Base-by-base conservation (phyloP, 2,113 vertebrate genomes). In the Oncorhynchus gorbuscha region DNA sequence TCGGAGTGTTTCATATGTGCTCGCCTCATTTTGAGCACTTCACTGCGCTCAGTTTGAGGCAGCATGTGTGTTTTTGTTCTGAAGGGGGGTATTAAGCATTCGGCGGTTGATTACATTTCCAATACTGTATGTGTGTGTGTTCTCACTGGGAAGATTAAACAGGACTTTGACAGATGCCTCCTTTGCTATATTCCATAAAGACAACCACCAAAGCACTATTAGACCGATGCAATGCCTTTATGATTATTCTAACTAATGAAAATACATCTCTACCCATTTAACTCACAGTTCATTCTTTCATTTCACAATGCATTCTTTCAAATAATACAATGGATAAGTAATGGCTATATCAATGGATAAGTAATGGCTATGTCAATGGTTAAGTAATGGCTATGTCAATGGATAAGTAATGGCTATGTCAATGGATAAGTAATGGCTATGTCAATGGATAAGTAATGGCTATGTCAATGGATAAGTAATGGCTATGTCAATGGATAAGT, bases 91-190 rank as follows among this genome's bases (percentile, higher is more conserved):
- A 32, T 61, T 73, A 61, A 30, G 61, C 26, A 39, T 26, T 14
- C 5, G 11, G 24, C 28, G 30, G 49, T 80, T 74, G 64, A 39
- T 79, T 59, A 73, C 32, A 26, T 73, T 79, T 79, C 73, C 76
- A 75, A 45, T 24, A 26, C 9, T 69, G 45, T 48, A 5, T 5
- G 51, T 49, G 65, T 67, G 68, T 28, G 39, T 16, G 67, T 51
- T 81, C 71, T 68, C 45, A 67, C 67, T 73, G 70, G 18, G 61
- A 49, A 32, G 66, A 59, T 68, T 76, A 69, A 69, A 69, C 16
- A 11, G 73, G 8, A 55, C 49, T 24, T 20, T 26, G 68, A 58
- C 65, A 59, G 58, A 16, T 32, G 59, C 24, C 30, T 73, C 45
- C 61, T 35, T 68, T 22, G 12, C 1, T 39, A 3, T 11, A 13